Evolutionary conservation across 2,888 invertebrate species (phyloP), one percentile per base, ranked within the genome.

Genomic region (Silvanus unidentatus): DNA sequence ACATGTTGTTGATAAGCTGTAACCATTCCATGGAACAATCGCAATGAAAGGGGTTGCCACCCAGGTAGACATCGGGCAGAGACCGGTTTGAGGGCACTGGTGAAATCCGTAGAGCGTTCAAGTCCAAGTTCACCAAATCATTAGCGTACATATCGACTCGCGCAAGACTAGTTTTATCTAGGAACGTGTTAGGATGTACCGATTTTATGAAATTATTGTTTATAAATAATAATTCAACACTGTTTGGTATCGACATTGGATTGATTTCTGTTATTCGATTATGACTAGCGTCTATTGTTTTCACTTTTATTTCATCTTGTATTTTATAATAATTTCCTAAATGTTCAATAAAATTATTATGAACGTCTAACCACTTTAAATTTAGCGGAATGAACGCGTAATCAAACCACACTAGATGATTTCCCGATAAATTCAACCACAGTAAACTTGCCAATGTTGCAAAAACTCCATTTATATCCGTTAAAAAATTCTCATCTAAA

Each of bases 21-120:
- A 94, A 74, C 95, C 95, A 96, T 70, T 93, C 93, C 91, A 95
- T 91, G 51, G 87, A 85, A 74, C 96, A 95, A 68, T 94, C 92
- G 74, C 95, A 96, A 62, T 88, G 84, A 73, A 95, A 91, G 10
- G 95, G 94, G 72, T 96, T 96, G 39, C 89, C 90, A 50, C 90
- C 92, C 55, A 95, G 78, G 70, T 90, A 92, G 71, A 95, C 88
- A 69, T 93, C 90, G 0, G 93, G 91, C 54, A 90, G 75, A 11
- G 82, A 78, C 65, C 84, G 84, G 58, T 85, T 85, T 39, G 75
- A 75, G 12, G 85, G 80, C 58, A 88, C 82, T 42, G 83, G 78
- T n/a, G 84, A 80, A 55, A 91, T 77, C 44, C 89, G 79, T 57
- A 93, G 74, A 53, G 90, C 84, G 63, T 88, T 86, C 58, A 91